phyloP scores from a whole-genome alignment of 2,888 invertebrate species.

The Drosophila lacicola region DNA sequence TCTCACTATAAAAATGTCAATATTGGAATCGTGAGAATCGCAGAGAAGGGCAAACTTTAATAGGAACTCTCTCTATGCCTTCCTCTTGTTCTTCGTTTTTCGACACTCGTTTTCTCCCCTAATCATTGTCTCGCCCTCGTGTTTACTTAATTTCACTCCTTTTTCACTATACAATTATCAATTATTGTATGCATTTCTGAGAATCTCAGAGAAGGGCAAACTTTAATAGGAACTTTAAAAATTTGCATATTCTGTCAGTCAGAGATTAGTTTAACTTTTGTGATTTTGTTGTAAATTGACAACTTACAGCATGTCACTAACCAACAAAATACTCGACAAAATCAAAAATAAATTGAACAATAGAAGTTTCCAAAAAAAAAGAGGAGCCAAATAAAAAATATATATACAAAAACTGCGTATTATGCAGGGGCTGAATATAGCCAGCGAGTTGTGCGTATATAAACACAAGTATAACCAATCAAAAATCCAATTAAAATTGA shows the following conservation, averaged over 20 bases:
- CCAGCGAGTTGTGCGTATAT: slow-evolving; percentile 70
- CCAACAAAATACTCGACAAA: slow-evolving; percentile 42
- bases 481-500: slow-evolving; percentile 85
- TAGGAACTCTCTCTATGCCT: too few species aligned
- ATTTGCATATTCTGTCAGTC: slow-evolving; percentile 23
- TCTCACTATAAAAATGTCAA: too few species aligned
- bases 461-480: slow-evolving; percentile 83
- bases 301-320: slow-evolving; percentile 62
- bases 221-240: background rate
- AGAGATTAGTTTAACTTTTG: slow-evolving; percentile 35
- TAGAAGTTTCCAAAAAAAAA: slow-evolving; percentile 21
- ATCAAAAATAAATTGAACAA: slow-evolving; percentile 52
- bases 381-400: slow-evolving; percentile 32
- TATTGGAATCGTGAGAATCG: too few species aligned
- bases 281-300: slow-evolving; percentile 69
- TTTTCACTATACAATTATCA: too few species aligned
- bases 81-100: too few species aligned
- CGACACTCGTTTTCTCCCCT: too few species aligned
- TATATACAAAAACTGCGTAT: slow-evolving; percentile 44
- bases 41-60: too few species aligned
- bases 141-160: too few species aligned
- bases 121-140: too few species aligned
- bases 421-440: slow-evolving; percentile 25
- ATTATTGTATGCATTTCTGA: background rate
- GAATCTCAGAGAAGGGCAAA: background rate